phyloP scores from a whole-genome alignment of 2,113 vertebrate species.

The Cyanoderma ruficeps region DNA sequence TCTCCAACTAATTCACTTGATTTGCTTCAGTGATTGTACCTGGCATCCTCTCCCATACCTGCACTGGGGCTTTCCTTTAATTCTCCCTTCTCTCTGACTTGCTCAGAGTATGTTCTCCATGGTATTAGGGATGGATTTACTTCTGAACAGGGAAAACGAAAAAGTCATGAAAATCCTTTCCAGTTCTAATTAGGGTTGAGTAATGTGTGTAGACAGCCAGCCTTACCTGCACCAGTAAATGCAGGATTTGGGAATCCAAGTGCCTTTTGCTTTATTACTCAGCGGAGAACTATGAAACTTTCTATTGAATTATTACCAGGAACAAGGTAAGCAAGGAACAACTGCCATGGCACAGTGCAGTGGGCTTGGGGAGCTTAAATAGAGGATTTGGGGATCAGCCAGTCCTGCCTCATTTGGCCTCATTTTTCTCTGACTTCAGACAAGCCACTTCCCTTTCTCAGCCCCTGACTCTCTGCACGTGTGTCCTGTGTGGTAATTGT shows the following conservation, averaged over 20 bases:
- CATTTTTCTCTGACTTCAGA: background rate
- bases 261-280: constrained; percentile 4
- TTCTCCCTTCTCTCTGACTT: constrained; percentile 9
- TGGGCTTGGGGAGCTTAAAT: background rate
- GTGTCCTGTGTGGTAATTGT: background rate
- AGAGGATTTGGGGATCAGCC: background rate
- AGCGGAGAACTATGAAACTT: background rate
- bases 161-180: constrained; percentile 22
- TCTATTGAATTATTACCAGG: constrained; percentile 2
- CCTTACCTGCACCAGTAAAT: background rate
- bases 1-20: constrained; percentile 47
- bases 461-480: background rate
- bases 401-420: background rate
- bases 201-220: constrained; percentile 12
- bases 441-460: background rate
- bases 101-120: background rate
- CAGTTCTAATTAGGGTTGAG: constrained; percentile 28
- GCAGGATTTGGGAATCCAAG: background rate
- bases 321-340: background rate
- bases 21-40: constrained; percentile 49
- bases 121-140: constrained; percentile 46
- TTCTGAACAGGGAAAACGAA: constrained; percentile 25
- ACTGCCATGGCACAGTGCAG: background rate
- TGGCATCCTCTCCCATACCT: background rate
- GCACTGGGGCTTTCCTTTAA: background rate